Conservation (phyloP, 2,113 vertebrate genomes). For the Solea senegalensis region DNA sequence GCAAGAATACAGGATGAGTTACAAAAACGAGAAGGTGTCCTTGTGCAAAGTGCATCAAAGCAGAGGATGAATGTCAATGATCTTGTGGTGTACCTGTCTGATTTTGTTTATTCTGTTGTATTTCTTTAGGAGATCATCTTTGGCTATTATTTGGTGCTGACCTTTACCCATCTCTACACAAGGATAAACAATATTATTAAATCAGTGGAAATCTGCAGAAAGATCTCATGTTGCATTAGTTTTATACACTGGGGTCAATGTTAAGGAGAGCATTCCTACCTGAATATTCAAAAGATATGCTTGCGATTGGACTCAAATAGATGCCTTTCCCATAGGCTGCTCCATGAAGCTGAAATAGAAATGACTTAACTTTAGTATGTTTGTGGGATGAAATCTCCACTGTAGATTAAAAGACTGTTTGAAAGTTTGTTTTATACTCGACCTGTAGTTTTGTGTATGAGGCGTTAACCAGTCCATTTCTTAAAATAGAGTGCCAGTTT, state of each 20-base stretch:
- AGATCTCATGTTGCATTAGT: too few species aligned
- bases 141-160: constrained; percentile 92
- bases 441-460: constrained; percentile 97
- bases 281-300: constrained; percentile 99
- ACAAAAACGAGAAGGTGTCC: not conserved
- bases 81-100: constrained; percentile 84
- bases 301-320: constrained; percentile 98
- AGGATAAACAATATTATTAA: not conserved
- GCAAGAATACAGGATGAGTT: not conserved
- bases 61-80: not conserved
- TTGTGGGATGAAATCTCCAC: not conserved
- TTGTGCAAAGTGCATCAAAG: not conserved
- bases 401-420: not conserved
- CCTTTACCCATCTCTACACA: constrained; percentile 95
- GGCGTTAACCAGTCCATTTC: constrained; percentile 93
- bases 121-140: constrained; percentile 91
- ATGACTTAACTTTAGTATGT: not conserved
- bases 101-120: constrained; percentile 91
- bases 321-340: constrained; percentile 99
- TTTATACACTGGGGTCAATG: not conserved
- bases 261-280: constrained; percentile 75
- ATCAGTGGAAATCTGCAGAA: not conserved
- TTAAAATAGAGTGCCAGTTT: constrained; percentile 98
- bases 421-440: constrained; percentile 45
- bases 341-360: constrained; percentile 90